Evolutionary conservation across 1,140 invertebrate species (phyloP), one percentile per base, ranked within the genome.

Genomic region (Cyclina sinensis): DNA sequence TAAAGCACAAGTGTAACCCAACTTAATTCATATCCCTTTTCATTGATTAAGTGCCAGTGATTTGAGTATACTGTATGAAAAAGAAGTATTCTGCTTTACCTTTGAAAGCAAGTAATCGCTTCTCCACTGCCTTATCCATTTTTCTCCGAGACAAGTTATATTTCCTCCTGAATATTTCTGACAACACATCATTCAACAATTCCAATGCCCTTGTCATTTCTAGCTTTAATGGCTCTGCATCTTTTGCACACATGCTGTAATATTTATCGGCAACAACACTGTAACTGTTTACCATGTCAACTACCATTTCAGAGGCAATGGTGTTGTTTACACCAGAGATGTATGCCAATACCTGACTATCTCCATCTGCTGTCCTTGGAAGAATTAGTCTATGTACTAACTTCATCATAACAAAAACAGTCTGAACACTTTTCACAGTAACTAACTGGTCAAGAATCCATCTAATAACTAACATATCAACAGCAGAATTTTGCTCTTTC

Each of bases 401-500:
- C n/a, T 39, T 68, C n/a, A 68, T 16, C 39, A 59, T 68, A n/a
- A n/a, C 32, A 27, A 46, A 46, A 14, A 32, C 12, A 0, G 24
- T 32, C 3, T 32, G 21, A 14, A 82, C 24, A 62, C 37, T 39
- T 46, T 11, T 43, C 27, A 30, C 43, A 43, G 30, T 27, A 43
- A 5, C 46, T 57, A 82, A 18, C 12, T 65, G 46, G 62, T 82
- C 62, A 7, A 82, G 27, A 65, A 84, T 46, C 82, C 82, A 84
- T 54, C 21, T 30, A 0, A 84, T 16, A n/a, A 73, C 27, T 14
- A 84, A 21, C 18, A 54, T 30, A 37, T 84, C 82, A 74, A 51
- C 43, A 9, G 32, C n/a, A 0, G 16, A 5, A 73, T 14, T 4
- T 39, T 3, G 32, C 21, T 73, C 48, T 37, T 12, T 27, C 7